phyloP scores from a whole-genome alignment of 2,888 invertebrate genomes.

The Itoplectis maculator region DNA sequence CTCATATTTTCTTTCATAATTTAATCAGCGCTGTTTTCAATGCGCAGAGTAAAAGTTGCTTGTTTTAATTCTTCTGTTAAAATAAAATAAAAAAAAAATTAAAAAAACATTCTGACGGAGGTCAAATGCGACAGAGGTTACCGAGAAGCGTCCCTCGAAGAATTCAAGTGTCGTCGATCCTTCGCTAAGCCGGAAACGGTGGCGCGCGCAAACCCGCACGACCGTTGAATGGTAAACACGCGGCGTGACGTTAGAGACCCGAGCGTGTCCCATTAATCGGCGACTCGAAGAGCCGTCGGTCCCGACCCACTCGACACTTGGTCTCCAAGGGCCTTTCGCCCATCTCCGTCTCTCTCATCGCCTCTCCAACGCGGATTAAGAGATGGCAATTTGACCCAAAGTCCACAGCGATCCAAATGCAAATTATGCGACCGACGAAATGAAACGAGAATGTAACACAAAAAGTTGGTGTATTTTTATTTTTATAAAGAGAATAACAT shows the following conservation, averaged over 20 bases:
- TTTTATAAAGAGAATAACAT: neutral
- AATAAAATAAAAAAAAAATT: neutral
- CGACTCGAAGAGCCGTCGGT: neutral
- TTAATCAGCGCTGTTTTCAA: too few relatives aligned
- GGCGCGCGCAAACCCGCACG: slow-evolving; percentile 54
- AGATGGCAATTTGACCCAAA: slow-evolving; percentile 43
- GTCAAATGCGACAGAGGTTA: slow-evolving; percentile 12
- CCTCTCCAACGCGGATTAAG: slow-evolving; percentile 49
- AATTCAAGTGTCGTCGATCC: slow-evolving; percentile 63
- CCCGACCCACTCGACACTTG: neutral
- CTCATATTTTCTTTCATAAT: too few relatives aligned
- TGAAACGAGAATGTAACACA: neutral
- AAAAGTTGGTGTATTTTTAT: too few relatives aligned
- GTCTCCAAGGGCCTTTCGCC: neutral
- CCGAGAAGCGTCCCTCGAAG: slow-evolving; percentile 60
- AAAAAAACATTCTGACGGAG: too few relatives aligned
- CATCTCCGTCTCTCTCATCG: neutral
- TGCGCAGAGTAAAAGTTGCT: too few relatives aligned
- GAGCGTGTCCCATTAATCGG: slow-evolving; percentile 48
- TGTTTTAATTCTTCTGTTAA: too few relatives aligned
- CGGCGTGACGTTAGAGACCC: slow-evolving; percentile 42
- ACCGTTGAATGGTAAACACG: slow-evolving; percentile 67
- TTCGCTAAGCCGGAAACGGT: slow-evolving; percentile 70
- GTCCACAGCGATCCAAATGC: slow-evolving; percentile 55
- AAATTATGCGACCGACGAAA: slow-evolving; percentile 32